phyloP scores from a whole-genome alignment of 2,888 invertebrate species.

The Notodonta ziczac region DNA sequence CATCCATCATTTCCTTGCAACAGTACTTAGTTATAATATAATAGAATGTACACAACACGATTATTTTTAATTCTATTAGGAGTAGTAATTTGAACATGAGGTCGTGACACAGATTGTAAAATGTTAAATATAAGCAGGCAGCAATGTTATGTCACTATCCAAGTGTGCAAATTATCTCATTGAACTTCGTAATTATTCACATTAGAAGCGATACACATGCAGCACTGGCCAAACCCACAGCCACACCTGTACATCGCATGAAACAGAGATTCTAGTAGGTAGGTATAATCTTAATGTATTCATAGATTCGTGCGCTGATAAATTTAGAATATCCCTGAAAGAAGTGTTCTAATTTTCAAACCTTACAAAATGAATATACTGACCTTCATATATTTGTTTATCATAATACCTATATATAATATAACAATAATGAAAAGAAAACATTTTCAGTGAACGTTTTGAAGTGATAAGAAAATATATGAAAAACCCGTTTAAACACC shows the following conservation, averaged over 20 bases:
- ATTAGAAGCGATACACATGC: not conserved
- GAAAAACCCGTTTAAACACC: no score
- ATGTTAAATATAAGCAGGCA: not conserved
- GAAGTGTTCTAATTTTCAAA: no score
- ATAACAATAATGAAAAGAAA: no score
- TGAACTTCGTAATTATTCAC: not conserved
- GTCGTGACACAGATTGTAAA: conserved; percentile 6
- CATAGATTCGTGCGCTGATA: not conserved
- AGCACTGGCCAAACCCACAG: not conserved
- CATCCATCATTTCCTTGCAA: not conserved
- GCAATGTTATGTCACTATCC: not conserved
- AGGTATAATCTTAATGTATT: not conserved
- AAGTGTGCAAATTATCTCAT: conserved; percentile 4
- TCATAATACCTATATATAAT: no score
- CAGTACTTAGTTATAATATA: not conserved
- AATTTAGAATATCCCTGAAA: no score
- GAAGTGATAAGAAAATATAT: no score
- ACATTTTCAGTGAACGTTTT: no score
- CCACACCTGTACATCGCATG: not conserved
- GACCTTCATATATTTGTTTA: no score
- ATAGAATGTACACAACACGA: not conserved
- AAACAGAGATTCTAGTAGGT: not conserved
- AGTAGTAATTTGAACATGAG: conserved; percentile 4
- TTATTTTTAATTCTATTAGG: not conserved
- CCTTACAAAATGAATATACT: no score